phyloP scores from a whole-genome alignment of 2,113 vertebrate species.

The Scytalopus superciliaris region DNA sequence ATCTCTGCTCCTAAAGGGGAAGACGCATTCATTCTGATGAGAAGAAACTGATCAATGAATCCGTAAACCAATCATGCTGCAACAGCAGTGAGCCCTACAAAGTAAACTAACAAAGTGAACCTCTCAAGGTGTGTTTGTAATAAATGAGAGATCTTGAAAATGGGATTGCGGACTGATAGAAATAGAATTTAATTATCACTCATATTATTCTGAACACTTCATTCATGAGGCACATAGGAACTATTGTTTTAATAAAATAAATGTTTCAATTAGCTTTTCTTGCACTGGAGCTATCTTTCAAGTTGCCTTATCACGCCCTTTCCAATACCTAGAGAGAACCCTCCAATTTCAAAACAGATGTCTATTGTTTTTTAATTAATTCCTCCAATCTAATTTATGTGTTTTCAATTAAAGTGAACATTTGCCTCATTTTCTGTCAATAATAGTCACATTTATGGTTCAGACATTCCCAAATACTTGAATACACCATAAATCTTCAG shows the following conservation, averaged over 20 bases:
- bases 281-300: not conserved
- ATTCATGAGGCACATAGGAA: not conserved
- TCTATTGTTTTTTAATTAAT: conserved; percentile 47
- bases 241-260: conserved; percentile 49
- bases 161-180: not conserved
- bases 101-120: conserved; percentile 7
- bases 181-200: conserved; percentile 10
- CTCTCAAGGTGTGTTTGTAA: not conserved
- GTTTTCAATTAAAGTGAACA: conserved; percentile 32
- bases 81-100: not conserved
- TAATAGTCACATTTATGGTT: conserved; percentile 41
- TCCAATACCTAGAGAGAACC: not conserved
- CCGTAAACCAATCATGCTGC: not conserved
- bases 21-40: not conserved
- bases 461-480: conserved; percentile 37
- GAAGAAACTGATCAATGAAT: not conserved
- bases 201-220: conserved; percentile 20
- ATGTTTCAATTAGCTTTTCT: conserved; percentile 37
- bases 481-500: not conserved
- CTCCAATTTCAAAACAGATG: conserved; percentile 30
- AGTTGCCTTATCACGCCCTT: not conserved
- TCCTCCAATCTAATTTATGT: conserved; percentile 14
- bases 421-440: conserved; percentile 50
- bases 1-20: not conserved
- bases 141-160: conserved; percentile 22